phyloP scores from a whole-genome alignment of 2,113 vertebrate genomes.

The Sitta europaea region DNA sequence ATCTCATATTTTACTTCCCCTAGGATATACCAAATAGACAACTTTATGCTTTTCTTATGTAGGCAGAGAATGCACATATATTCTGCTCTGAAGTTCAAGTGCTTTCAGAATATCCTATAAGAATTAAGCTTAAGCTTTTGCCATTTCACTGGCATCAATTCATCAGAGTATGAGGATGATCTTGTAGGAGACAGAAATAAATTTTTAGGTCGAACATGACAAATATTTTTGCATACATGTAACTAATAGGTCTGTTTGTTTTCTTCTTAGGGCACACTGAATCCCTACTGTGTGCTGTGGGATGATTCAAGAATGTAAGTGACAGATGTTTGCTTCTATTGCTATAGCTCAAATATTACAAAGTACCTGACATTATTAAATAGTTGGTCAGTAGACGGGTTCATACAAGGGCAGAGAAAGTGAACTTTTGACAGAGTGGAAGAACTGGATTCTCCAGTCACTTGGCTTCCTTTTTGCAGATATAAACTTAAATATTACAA shows the following conservation, averaged over 20 bases:
- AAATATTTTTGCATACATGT: neutral
- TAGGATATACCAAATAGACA: neutral
- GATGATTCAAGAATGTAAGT: slow-evolving; percentile 95
- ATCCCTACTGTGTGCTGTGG: slow-evolving; percentile 96
- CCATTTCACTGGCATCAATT: neutral
- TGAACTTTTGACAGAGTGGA: neutral
- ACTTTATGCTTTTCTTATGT: neutral
- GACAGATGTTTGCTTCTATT: slow-evolving; percentile 56
- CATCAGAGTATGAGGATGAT: neutral
- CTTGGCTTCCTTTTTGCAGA: neutral
- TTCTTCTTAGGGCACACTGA: slow-evolving; percentile 87
- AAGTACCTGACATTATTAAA: neutral
- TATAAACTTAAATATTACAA: neutral
- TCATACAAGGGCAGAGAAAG: neutral
- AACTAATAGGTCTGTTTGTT: slow-evolving; percentile 28
- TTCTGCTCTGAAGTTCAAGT: neutral
- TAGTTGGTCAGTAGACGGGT: neutral
- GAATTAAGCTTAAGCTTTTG: neutral
- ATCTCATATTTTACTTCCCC: neutral
- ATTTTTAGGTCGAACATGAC: neutral
- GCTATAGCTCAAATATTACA: slow-evolving; percentile 17
- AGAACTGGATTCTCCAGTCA: neutral
- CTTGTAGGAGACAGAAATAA: neutral
- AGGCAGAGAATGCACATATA: neutral
- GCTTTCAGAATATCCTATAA: neutral